phyloP scores from a whole-genome alignment of 2,113 vertebrate species.

The Ictalurus punctatus region DNA sequence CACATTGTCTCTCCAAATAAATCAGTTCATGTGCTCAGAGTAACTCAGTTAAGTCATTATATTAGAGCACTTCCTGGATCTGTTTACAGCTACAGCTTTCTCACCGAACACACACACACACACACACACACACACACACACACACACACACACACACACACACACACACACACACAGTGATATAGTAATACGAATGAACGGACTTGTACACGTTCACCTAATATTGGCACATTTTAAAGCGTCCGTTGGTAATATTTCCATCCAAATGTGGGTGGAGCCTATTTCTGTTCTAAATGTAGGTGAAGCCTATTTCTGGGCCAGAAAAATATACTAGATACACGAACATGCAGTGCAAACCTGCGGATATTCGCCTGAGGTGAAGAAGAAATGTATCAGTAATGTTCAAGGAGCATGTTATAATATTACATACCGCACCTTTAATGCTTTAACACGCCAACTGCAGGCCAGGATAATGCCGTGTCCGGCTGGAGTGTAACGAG shows the following conservation, averaged over 20 bases:
- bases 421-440: neutral
- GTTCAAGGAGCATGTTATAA: neutral
- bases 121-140: neutral
- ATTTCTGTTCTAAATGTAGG: neutral
- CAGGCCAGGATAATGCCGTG: neutral
- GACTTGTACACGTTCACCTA: neutral
- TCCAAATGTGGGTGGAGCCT: no score
- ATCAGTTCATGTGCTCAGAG: neutral
- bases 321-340: neutral
- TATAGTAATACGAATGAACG: neutral
- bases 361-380: neutral
- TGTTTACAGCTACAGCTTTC: neutral
- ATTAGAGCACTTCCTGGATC: neutral
- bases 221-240: neutral
- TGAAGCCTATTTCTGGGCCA: neutral
- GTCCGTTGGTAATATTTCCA: neutral
- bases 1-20: neutral
- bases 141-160: neutral
- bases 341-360: neutral
- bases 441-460: neutral
- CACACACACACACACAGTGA: neutral
- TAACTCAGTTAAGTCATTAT: conserved; percentile 2
- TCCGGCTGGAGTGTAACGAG: neutral
- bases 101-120: neutral
- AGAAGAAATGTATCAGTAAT: neutral